phyloP scores from a whole-genome alignment of 2,888 invertebrate species.

The Oscheius sp. region DNA sequence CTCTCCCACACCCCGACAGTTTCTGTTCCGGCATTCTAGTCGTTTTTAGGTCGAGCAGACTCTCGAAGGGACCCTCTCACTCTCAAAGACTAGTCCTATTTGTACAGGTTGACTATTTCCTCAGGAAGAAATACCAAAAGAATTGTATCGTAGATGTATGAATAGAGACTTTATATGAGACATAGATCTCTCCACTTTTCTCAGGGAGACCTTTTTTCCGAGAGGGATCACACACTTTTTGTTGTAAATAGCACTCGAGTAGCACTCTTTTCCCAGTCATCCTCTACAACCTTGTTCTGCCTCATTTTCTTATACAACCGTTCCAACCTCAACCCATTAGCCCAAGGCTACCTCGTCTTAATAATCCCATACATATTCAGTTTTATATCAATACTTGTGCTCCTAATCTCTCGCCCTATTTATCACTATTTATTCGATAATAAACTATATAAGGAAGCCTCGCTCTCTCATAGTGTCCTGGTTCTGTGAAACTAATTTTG shows the following conservation, averaged over 20 bases:
- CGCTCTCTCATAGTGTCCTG: no score
- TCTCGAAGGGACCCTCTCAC: neutral
- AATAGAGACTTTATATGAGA: conserved; percentile 17
- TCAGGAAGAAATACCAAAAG: conserved; percentile 28
- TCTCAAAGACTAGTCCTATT: conserved; percentile 28
- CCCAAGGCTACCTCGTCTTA: conserved; percentile 21
- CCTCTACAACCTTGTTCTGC: conserved; percentile 5
- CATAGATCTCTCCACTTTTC: conserved; percentile 13
- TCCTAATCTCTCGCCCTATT: no score
- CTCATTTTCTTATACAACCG: conserved; percentile 30
- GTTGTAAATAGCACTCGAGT: conserved; percentile 13
- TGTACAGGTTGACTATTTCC: conserved; percentile 10
- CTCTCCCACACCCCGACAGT: neutral
- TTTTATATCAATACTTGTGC: conserved; percentile 2
- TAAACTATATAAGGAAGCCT: no score
- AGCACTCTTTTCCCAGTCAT: neutral
- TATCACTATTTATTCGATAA: no score
- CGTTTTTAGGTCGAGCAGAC: conserved; percentile 6
- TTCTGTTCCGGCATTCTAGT: conserved; percentile 16
- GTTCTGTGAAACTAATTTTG: no score
- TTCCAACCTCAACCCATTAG: conserved; percentile 18
- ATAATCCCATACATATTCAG: conserved; percentile 20
- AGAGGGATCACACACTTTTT: neutral
- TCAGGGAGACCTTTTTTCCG: conserved; percentile 13
- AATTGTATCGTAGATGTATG: conserved; percentile 36